Conservation (phyloP, 2,113 vertebrate species). For the Ammospiza caudacuta region DNA sequence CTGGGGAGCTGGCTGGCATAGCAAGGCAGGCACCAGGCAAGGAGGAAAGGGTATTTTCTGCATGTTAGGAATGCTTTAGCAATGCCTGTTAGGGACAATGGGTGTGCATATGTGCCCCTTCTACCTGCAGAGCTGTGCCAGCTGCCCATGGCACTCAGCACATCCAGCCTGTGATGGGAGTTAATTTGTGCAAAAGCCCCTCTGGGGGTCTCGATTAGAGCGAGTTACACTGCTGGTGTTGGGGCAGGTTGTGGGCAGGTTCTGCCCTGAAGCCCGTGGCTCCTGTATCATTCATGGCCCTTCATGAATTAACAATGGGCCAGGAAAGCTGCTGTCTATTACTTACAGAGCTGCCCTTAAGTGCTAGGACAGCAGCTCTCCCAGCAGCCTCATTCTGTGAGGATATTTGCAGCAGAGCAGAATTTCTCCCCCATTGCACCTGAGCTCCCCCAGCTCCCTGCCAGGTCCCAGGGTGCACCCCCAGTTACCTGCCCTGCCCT, state of each 20-base stretch:
- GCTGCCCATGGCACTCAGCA: not conserved
- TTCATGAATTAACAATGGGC: conserved; percentile 66
- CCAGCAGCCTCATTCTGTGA: not conserved
- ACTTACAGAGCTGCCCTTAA: not conserved
- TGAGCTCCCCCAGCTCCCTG: not conserved
- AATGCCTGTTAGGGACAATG: not conserved
- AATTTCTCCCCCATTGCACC: not conserved
- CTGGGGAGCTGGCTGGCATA: too few relatives aligned
- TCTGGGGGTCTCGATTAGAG: conserved; percentile 42
- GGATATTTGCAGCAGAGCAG: not conserved
- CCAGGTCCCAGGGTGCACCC: too few relatives aligned
- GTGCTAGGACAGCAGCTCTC: not conserved
- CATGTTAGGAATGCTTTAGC: not conserved
- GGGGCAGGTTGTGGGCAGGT: conserved; percentile 54
- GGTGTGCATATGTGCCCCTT: not conserved
- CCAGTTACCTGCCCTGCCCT: not conserved
- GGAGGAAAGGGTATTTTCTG: not conserved
- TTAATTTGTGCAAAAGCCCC: conserved; percentile 61
- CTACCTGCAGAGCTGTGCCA: fast-evolving
- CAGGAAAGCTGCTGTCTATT: conserved; percentile 12
- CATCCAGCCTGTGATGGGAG: conserved; percentile 1
- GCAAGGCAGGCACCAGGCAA: not conserved
- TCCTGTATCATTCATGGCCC: conserved; percentile 67
- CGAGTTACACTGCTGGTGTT: not conserved
- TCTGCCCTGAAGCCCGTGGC: conserved; percentile 25